Percentiles rank a stretch among this genome's conserved stretches.
These are phyloP conservation scores for Sebastes reedi DNA, from an alignment of 2,797 vertebrate genomes.

Conservation along the genomic window DNA sequence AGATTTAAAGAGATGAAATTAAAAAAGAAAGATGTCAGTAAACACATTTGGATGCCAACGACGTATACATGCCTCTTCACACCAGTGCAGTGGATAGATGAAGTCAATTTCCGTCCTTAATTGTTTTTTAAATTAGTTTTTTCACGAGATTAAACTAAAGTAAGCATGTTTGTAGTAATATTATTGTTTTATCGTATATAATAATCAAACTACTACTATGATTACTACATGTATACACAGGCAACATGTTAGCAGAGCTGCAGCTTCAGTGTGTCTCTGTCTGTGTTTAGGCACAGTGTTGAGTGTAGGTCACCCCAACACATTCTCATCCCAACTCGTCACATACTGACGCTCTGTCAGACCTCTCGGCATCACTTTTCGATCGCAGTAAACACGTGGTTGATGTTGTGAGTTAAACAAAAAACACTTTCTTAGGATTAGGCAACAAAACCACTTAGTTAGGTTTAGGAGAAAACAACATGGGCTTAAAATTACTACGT, in stretches of 20 bases:
- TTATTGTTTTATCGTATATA: not conserved
- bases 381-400: too few species aligned
- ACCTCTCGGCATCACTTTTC: rapidly evolving
- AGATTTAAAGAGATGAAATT: slow-evolving; percentile 21
- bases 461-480: too few species aligned
- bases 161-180: not conserved
- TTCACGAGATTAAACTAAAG: not conserved
- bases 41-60: not conserved
- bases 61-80: not conserved
- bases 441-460: too few species aligned
- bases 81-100: not conserved
- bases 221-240: not conserved
- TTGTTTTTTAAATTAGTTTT: too few species aligned
- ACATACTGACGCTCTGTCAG: rapidly evolving
- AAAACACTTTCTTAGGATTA: too few species aligned
- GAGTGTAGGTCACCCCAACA: not conserved
- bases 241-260: not conserved
- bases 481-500: too few species aligned
- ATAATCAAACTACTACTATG: not conserved
- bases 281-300: not conserved
- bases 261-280: not conserved
- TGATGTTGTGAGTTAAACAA: too few species aligned
- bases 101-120: not conserved
- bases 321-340: too few species aligned
- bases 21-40: not conserved